A percentile compares a stretch with the other conserved stretches of the same genome.
phyloP scores from a whole-genome alignment of 2,888 invertebrate species.

The Cylloceria caligata region DNA sequence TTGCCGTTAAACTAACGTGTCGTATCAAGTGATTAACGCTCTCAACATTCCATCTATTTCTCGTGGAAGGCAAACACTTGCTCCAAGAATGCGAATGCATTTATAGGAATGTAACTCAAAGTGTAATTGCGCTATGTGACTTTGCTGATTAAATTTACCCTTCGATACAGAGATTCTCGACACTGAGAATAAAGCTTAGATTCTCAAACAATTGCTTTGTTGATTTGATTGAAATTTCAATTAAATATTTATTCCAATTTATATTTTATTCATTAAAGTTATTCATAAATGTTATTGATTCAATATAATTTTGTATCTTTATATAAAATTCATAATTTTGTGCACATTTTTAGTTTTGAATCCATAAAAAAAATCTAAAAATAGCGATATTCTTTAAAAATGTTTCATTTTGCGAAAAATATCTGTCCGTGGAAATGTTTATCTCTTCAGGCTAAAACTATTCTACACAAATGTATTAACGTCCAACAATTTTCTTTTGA shows the following conservation, averaged over 20 bases:
- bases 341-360: too few species aligned
- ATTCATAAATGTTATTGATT: too few species aligned
- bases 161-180: background rate
- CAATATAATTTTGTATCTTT: too few species aligned
- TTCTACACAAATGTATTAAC: too few species aligned
- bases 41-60: slow-evolving; percentile 74
- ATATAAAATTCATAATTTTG: too few species aligned
- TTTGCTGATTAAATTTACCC: background rate
- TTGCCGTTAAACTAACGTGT: slow-evolving; percentile 78
- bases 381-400: too few species aligned
- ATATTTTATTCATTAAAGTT: too few species aligned
- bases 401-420: too few species aligned
- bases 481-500: too few species aligned
- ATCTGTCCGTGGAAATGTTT: too few species aligned
- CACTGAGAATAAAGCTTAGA: background rate
- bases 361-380: too few species aligned
- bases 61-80: slow-evolving; percentile 11
- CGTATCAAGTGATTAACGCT: slow-evolving; percentile 80
- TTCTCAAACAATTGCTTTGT: background rate
- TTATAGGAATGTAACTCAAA: slow-evolving; percentile 22
- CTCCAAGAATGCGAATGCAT: slow-evolving; percentile 33
- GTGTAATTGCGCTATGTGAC: background rate
- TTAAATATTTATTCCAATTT: background rate
- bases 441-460: too few species aligned
- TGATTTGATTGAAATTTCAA: background rate